Evolutionary conservation across 2,797 vertebrate genomes (phyloP).

Genomic region (Craterocephalus amniculus): DNA sequence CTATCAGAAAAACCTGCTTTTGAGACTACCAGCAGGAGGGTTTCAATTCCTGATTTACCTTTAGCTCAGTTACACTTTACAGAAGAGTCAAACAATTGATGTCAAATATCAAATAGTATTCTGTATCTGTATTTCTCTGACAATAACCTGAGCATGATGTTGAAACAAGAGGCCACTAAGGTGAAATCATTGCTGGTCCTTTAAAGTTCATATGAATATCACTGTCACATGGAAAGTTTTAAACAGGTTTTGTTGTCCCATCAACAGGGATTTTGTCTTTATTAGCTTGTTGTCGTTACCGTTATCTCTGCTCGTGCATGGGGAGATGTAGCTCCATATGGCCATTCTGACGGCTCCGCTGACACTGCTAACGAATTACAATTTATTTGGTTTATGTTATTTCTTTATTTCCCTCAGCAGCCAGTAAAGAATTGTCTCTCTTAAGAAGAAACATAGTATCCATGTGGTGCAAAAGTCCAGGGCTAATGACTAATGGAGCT

Average conservation of each 20-base stretch:
- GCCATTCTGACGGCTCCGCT: conserved; percentile 65
- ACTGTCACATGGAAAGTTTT: not conserved
- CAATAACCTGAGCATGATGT: not conserved
- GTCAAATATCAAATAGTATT: not conserved
- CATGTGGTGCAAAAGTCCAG: conserved; percentile 64
- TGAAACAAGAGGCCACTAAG: too few relatives aligned
- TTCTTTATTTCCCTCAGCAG: conserved; percentile 76
- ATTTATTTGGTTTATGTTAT: conserved; percentile 83
- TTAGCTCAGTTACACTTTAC: conserved; percentile 40
- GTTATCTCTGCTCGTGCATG: conserved; percentile 53
- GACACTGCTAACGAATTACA: conserved; percentile 75
- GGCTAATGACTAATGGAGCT: conserved; percentile 75
- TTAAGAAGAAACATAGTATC: conserved; percentile 75
- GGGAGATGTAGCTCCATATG: conserved; percentile 71
- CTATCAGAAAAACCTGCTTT: conserved; percentile 33
- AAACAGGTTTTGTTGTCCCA: conserved; percentile 3
- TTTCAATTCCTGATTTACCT: conserved; percentile 40
- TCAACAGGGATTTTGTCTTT: conserved; percentile 13
- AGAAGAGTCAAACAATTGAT: conserved; percentile 16
- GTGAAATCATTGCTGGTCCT: too few relatives aligned
- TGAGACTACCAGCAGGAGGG: not conserved
- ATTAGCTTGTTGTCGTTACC: conserved; percentile 56
- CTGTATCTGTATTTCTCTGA: not conserved
- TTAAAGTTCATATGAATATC: not conserved
- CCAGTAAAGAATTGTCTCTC: conserved; percentile 78